A percentile compares a stretch with the other conserved stretches of the same genome.
Evolutionary conservation across 2,113 vertebrate species (phyloP).

Genomic region (Nibea coibor): DNA sequence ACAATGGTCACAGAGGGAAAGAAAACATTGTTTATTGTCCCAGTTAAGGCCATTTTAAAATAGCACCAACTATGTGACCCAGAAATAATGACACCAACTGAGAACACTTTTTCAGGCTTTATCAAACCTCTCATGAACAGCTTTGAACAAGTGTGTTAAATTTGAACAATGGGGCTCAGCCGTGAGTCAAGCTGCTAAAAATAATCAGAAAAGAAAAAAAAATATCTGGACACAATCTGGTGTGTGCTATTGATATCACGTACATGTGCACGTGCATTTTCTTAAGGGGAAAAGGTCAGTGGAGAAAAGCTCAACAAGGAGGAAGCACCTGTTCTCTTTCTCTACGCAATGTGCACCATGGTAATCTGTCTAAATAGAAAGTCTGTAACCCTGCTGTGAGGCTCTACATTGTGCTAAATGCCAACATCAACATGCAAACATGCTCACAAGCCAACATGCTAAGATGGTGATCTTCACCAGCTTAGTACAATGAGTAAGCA

Average conservation of each 20-base stretch:
- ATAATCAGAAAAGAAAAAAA: constrained; percentile 53
- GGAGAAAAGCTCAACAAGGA: constrained; percentile 46
- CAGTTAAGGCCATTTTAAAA: constrained; percentile 45
- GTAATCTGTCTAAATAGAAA: not conserved
- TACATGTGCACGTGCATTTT: constrained; percentile 29
- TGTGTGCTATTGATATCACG: constrained; percentile 42
- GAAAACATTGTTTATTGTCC: constrained; percentile 47
- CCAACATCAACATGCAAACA: not conserved
- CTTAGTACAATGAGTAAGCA: too few relatives aligned
- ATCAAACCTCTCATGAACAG: constrained; percentile 35
- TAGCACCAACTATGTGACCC: constrained; percentile 20
- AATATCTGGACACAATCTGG: constrained; percentile 30
- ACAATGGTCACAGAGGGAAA: constrained; percentile 29
- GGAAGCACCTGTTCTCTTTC: constrained; percentile 72
- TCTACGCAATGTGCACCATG: not conserved
- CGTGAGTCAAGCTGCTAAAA: constrained; percentile 65
- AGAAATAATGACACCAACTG: constrained; percentile 22
- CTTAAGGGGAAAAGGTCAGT: constrained; percentile 48
- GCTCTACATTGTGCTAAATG: not conserved
- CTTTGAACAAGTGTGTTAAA: constrained; percentile 37
- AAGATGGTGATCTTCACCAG: not conserved
- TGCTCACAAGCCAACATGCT: not conserved
- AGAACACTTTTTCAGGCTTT: constrained; percentile 20
- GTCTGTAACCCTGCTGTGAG: not conserved
- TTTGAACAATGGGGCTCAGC: constrained; percentile 61